Percentiles rank a stretch among this genome's conserved stretches.
Evolutionary conservation across 2,888 invertebrate species (phyloP).

Genomic region (Pheosia gnoma): DNA sequence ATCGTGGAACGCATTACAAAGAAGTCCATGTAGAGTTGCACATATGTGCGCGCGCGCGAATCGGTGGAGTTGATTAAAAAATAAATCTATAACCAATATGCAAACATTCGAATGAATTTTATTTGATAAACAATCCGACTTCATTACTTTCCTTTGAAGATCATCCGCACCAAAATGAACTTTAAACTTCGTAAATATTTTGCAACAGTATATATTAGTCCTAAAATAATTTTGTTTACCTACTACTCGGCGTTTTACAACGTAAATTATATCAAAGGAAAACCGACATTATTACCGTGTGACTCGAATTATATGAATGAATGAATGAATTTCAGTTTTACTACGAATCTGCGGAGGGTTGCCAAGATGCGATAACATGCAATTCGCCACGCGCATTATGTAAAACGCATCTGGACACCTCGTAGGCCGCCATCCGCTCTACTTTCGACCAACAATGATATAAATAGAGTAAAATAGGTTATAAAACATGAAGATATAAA

Average conservation of each 20-base stretch:
- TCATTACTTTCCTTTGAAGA: conserved; percentile 34
- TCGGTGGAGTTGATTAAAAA: neutral
- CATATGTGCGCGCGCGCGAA: neutral
- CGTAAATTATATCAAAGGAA: conserved; percentile 5
- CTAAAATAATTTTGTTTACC: neutral
- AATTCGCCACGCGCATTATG: conserved; percentile 24
- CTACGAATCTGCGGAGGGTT: conserved; percentile 21
- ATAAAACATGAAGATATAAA: conserved; percentile 68
- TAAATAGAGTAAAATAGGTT: conserved; percentile 71
- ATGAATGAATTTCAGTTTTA: conserved; percentile 16
- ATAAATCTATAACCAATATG: neutral
- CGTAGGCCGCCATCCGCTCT: conserved; percentile 49
- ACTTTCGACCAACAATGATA: conserved; percentile 53
- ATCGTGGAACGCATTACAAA: neutral
- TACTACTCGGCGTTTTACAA: neutral
- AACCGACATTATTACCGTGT: conserved; percentile 9
- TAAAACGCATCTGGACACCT: conserved; percentile 39
- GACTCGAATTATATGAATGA: conserved; percentile 11
- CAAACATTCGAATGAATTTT: conserved; percentile 27
- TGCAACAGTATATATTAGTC: neutral
- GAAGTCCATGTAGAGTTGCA: neutral
- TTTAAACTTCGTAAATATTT: conserved; percentile 33
- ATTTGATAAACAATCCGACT: conserved; percentile 30
- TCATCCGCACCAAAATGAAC: conserved; percentile 41
- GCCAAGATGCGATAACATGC: conserved; percentile 22